These are phyloP conservation scores for Mungos mungo DNA, from an alignment of 2,113 vertebrate genomes.

Conservation along the genomic window DNA sequence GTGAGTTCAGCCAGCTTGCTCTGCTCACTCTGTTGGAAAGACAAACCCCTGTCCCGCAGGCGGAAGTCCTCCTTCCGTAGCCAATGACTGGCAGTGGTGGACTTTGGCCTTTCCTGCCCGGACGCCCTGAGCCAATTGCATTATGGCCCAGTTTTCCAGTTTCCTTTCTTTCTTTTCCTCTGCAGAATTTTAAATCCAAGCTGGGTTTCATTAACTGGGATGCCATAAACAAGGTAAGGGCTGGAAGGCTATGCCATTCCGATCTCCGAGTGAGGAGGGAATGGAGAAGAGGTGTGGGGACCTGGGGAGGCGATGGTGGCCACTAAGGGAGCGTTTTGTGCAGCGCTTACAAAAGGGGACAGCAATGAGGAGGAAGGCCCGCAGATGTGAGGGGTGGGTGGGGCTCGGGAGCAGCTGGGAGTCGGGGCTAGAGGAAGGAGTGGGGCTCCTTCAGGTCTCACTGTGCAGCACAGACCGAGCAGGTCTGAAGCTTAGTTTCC, in stretches of 20 bases:
- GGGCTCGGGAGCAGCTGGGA: background rate
- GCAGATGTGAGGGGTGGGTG: background rate
- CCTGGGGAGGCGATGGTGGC: background rate
- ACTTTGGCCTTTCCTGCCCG: background rate
- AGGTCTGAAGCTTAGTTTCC: background rate
- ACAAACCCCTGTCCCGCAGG: background rate
- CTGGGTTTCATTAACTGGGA: conserved; percentile 73
- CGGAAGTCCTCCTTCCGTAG: background rate
- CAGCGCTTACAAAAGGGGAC: background rate
- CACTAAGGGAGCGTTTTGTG: background rate
- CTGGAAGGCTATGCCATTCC: background rate
- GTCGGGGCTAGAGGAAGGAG: background rate
- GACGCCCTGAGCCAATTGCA: background rate
- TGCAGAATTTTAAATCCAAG: conserved; percentile 73
- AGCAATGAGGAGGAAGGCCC: background rate
- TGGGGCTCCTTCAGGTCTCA: background rate
- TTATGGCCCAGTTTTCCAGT: background rate
- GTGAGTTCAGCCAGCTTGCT: conserved; percentile 48
- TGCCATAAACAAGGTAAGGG: conserved; percentile 65
- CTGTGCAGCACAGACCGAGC: background rate
- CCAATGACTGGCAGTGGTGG: background rate
- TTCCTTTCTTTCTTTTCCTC: background rate
- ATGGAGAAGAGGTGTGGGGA: background rate
- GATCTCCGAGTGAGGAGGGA: background rate
- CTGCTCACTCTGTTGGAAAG: background rate